Evolutionary conservation across 2,888 invertebrate species (phyloP), one percentile per base, ranked within the genome.

Genomic region (Panopea generosa): DNA sequence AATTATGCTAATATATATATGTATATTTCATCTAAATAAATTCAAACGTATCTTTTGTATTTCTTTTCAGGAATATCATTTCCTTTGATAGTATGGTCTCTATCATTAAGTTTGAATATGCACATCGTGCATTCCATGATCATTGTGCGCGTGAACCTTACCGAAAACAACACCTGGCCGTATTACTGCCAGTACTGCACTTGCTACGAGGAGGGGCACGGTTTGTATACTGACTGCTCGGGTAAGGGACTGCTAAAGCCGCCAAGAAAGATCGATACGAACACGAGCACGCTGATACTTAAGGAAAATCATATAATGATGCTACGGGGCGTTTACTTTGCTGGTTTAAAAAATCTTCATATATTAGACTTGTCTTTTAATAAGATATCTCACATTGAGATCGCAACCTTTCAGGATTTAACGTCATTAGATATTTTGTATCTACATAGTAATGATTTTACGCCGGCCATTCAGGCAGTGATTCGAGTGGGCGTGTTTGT

Each of bases 401-500:
- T 49, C 1, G 69, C 53, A 2, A 29, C 72, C 11, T 77, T 77
- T 20, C 26, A 45, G 16, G 65, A 72, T 52, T 27, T 77, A 16
- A 18, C 16, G n/a, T 63, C 26, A 18, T 38, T 77, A 6, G 61
- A 63, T 18, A 22, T n/a, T 2, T 27, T 77, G 14, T 65, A 45
- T 52, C 22, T 77, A 18, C 26, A 65, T 45, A 68, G 50, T 6
- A 69, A 77, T 33, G 49, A 20, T 7, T 29, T 50, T 40, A n/a
- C 26, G 0, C n/a, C 53, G 6, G 33, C 33, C 6, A 55, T 55
- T 4, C 53, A 65, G 20, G 60, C 43, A 2, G 61, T 65, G 0
- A 33, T 77, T 2, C n/a, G 29, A 27, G 50, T 61, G 7, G 77
- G 77, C 0, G 61, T 72, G 2, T 77, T 77, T 69, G 18, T 16